These are phyloP conservation scores for Esperia sulphurella DNA, from an alignment of 2,888 invertebrate genomes.

Conservation along the genomic window DNA sequence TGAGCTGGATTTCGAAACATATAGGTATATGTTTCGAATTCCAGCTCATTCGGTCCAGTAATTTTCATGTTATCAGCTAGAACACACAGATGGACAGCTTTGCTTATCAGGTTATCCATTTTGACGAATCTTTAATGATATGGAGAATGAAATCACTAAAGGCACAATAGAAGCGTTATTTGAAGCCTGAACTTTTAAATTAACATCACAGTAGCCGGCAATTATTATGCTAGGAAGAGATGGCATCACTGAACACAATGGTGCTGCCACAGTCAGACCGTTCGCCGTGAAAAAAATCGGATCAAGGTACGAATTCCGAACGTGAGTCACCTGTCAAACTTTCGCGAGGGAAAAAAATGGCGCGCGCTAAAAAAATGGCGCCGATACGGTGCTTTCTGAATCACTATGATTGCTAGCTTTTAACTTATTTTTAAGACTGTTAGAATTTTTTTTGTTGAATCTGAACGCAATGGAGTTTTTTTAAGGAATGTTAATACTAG, in stretches of 20 bases:
- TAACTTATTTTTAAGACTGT: neutral
- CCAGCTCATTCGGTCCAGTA: too few relatives aligned
- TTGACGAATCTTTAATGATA: too few relatives aligned
- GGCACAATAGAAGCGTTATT: neutral
- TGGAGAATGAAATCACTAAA: neutral
- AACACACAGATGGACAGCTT: too few relatives aligned
- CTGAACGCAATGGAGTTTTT: neutral
- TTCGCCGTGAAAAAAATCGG: slow-evolving; percentile 14
- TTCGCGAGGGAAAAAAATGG: slow-evolving; percentile 44
- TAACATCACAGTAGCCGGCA: neutral
- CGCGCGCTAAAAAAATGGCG: slow-evolving; percentile 31
- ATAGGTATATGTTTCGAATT: too few relatives aligned
- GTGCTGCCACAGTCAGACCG: slow-evolving; percentile 1
- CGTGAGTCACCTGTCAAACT: slow-evolving; percentile 66
- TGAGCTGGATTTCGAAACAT: too few relatives aligned
- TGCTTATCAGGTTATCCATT: too few relatives aligned
- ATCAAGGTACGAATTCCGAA: slow-evolving; percentile 29
- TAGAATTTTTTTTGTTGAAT: neutral
- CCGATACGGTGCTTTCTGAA: slow-evolving; percentile 19
- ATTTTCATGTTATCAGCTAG: too few relatives aligned
- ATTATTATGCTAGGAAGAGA: neutral
- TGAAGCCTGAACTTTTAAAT: neutral
- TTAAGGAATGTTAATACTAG: neutral
- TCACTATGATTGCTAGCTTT: slow-evolving; percentile 15
- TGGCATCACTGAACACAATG: slow-evolving; percentile 6